Evolutionary conservation across 2,888 invertebrate species (phyloP).

Genomic region (Eupithecia insigniata): DNA sequence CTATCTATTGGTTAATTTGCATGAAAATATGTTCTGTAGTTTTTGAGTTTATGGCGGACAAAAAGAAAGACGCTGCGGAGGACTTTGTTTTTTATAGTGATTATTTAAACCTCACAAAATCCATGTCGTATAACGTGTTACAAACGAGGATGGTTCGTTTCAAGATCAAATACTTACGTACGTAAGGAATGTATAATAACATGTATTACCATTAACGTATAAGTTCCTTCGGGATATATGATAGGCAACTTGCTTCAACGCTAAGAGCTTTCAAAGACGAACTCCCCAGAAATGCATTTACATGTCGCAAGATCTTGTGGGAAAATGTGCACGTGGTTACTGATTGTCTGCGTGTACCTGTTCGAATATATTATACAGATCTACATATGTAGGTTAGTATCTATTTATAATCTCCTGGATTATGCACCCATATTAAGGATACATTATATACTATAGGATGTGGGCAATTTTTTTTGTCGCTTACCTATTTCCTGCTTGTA

Average conservation of each 20-base stretch:
- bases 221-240: constrained; percentile 23
- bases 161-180: constrained; percentile 27
- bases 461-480: not conserved
- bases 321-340: constrained; percentile 72
- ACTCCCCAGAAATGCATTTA: constrained; percentile 78
- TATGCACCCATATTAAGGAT: not conserved
- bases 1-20: too few species aligned
- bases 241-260: constrained; percentile 41
- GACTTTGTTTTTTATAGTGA: too few species aligned
- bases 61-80: too few species aligned
- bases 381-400: not conserved
- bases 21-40: too few species aligned
- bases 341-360: constrained; percentile 70
- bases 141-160: not conserved
- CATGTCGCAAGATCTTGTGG: constrained; percentile 77
- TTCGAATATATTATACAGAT: constrained; percentile 40
- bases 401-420: not conserved
- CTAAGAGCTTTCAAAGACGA: constrained; percentile 78
- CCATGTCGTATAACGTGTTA: not conserved
- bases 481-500: too few species aligned
- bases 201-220: not conserved
- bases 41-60: too few species aligned
- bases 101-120: not conserved
- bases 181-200: not conserved
- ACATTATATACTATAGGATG: not conserved